A percentile compares a stretch with the other conserved stretches of the same genome.
These are phyloP conservation scores for Furcula furcula DNA, from an alignment of 2,888 invertebrate genomes.

Conservation along the genomic window DNA sequence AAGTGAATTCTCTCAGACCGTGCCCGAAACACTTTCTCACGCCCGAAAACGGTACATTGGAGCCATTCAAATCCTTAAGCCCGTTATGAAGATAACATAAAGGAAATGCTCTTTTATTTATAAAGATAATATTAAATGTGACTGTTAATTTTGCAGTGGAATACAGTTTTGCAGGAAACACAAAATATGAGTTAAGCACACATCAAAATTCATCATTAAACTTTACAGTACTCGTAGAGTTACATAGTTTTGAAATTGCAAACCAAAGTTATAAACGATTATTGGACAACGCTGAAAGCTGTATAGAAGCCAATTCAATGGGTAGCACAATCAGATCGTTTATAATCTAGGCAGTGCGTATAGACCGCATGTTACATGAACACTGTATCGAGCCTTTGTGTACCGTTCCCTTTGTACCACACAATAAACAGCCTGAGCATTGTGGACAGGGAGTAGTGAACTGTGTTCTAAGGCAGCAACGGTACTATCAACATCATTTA, in stretches of 20 bases:
- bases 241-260: no score
- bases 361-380: conserved; percentile 36
- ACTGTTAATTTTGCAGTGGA: no score
- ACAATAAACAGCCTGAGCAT: conserved; percentile 55
- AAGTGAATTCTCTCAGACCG: conserved; percentile 11
- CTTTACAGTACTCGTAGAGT: no score
- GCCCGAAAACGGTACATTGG: conserved; percentile 17
- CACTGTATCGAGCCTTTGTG: conserved; percentile 52
- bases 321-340: conserved; percentile 37
- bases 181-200: no score
- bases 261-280: conserved; percentile 20
- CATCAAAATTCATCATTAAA: no score
- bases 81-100: conserved; percentile 23
- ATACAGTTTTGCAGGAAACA: no score
- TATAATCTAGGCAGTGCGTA: conserved; percentile 33
- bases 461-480: conserved; percentile 31
- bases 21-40: conserved; percentile 8
- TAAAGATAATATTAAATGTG: no score
- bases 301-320: conserved; percentile 34
- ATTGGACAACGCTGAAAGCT: conserved; percentile 25
- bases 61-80: conserved; percentile 20
- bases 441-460: conserved; percentile 45
- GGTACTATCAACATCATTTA: conserved; percentile 19
- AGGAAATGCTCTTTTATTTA: conserved; percentile 13
- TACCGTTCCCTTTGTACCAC: conserved; percentile 52